Base-by-base conservation (phyloP, 2,113 vertebrate genomes). In the Rutilus rutilus region DNA sequence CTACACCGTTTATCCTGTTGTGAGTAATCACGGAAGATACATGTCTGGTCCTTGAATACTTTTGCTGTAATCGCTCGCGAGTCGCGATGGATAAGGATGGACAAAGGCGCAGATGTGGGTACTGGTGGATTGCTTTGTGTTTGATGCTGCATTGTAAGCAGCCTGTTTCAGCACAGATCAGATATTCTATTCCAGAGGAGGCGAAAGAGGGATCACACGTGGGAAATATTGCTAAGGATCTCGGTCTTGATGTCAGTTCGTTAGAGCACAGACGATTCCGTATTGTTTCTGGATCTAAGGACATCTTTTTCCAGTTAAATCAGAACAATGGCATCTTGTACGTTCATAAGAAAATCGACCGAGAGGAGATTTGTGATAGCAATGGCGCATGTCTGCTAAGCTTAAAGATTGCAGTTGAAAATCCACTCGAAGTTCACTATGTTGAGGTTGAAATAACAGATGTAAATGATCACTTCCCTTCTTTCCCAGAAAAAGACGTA, bases 151-250 rank as follows among this genome's bases (percentile, higher is more conserved):
- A 57, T 64, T 67, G 84, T 33, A 50, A 25, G 1, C 62, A 87
- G 71, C 60, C 52, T 21, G 84, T 85, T 88, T 89, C 75, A 6
- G 90, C 88, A 30, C 93, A 94, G 39, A 86, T 93, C 75, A 90
- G 90, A 89, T 94, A 94, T 30, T 91, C 92, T 8, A 87, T 90
- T 86, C 89, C 82, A 8, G 93, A 94, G 79, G 91, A 93, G 54
- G 89, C 91, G 1, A 91, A 92, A 83, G 91, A 90, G 80, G 95
- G 95, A 80, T 89, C 84, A 84, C 85, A 95, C 59, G 92, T 96
- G 36, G 96, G 95, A 78, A 95, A 95, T 83, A 90, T 96, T 30
- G 94, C 94, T 17, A 94, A 95, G 65, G 96, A 96, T 87, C 86
- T 97, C 59, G 93, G 93, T 4, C 89, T 96, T 65, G 94, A 96